Conservation (phyloP, 2,888 invertebrate genomes). For the Lathronympha strigana region DNA sequence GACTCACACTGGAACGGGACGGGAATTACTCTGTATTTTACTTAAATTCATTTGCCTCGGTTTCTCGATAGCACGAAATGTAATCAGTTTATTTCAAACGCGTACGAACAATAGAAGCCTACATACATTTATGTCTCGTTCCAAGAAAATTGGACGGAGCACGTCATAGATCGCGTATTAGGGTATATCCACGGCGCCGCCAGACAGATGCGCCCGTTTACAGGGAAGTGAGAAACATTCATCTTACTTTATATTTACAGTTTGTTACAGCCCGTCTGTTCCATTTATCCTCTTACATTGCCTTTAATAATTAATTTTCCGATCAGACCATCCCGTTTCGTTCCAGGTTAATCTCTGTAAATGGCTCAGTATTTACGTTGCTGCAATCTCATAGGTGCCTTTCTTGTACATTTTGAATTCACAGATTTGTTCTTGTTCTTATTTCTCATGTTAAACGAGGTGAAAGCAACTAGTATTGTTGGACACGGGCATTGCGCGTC, state of each 20-base stretch:
- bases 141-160: conserved; percentile 17
- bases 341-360: conserved; percentile 8
- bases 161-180: conserved; percentile 22
- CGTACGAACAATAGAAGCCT: conserved; percentile 6
- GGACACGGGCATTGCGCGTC: conserved; percentile 16
- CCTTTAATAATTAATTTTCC: conserved; percentile 24
- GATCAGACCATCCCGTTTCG: conserved; percentile 9
- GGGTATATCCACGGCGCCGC: conserved; percentile 18
- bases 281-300: conserved; percentile 22
- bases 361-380: not conserved
- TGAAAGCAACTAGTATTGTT: conserved; percentile 22
- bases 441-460: conserved; percentile 9
- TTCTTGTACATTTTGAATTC: not conserved
- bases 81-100: conserved; percentile 7
- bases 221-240: conserved; percentile 22
- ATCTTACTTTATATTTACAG: conserved; percentile 32
- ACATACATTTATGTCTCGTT: conserved; percentile 15
- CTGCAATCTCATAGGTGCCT: not conserved
- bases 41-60: not conserved
- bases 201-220: conserved; percentile 20
- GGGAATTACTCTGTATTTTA: too few relatives aligned
- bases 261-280: conserved; percentile 24
- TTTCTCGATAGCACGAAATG: not conserved
- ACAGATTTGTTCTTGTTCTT: conserved; percentile 1
- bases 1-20: too few relatives aligned